Conservation (phyloP, 1,140 invertebrate genomes). For the Drosophila suzukii region DNA sequence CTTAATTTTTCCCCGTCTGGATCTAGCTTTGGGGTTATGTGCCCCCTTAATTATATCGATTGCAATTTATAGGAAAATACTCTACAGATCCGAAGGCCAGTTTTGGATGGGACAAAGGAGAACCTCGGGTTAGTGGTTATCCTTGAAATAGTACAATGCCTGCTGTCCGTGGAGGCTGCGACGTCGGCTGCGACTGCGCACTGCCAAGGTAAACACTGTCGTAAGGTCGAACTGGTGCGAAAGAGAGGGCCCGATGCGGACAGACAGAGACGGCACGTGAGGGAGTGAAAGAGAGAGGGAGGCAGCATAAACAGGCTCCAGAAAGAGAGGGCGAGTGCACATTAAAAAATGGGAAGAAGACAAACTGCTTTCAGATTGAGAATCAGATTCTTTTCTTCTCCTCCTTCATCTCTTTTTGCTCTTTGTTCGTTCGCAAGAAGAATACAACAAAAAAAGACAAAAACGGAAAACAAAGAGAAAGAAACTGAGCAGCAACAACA, state of each 20-base stretch:
- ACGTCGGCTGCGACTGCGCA: conserved; percentile 35
- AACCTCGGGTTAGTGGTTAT: conserved; percentile 67
- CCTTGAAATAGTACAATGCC: conserved; percentile 83
- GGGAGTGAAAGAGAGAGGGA: conserved; percentile 6
- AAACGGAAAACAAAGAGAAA: conserved; percentile 29
- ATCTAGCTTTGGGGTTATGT: neutral
- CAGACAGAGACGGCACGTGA: conserved; percentile 12
- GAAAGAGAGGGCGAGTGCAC: conserved; percentile 37
- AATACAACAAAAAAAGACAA: conserved; percentile 30
- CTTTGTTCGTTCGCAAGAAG: conserved; percentile 16
- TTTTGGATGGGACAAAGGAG: conserved; percentile 30
- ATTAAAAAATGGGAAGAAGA: conserved; percentile 67
- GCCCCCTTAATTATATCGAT: conserved; percentile 74
- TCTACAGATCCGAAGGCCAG: conserved; percentile 29
- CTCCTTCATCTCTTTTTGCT: conserved; percentile 19
- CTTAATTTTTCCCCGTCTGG: neutral
- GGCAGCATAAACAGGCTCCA: conserved; percentile 60
- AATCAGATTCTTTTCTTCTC: conserved; percentile 69
- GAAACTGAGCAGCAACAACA: conserved; percentile 65
- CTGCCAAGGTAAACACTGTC: conserved; percentile 51
- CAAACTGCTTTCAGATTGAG: conserved; percentile 79
- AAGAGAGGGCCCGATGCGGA: conserved; percentile 27
- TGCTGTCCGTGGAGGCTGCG: conserved; percentile 63
- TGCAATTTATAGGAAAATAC: conserved; percentile 75
- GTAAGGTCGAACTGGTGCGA: conserved; percentile 54